Conservation (phyloP, 2,113 vertebrate genomes). For the Cephalopholis sonnerati region DNA sequence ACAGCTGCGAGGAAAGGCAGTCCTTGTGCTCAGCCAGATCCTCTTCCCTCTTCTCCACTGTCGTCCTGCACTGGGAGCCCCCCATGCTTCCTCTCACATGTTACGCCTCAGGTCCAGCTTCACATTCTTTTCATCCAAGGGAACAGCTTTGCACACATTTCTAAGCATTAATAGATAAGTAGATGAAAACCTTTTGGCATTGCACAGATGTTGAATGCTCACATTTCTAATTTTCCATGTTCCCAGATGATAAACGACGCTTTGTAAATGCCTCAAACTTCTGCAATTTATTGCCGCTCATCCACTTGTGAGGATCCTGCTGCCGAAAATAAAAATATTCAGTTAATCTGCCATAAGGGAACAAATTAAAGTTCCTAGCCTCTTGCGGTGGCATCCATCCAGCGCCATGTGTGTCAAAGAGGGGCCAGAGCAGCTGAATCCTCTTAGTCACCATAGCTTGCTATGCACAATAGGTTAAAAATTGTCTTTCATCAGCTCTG, state of each 20-base stretch:
- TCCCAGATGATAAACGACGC: neutral
- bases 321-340: constrained; percentile 42
- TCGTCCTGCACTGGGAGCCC: constrained; percentile 41
- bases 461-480: constrained; percentile 70
- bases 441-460: constrained; percentile 47
- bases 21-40: constrained; percentile 24
- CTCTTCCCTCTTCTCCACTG: constrained; percentile 27
- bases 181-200: constrained; percentile 16
- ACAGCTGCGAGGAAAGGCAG: constrained; percentile 58
- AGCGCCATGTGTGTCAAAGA: constrained; percentile 49
- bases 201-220: neutral
- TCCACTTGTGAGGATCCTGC: neutral
- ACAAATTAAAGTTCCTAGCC: constrained; percentile 28
- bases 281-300: neutral
- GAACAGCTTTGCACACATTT: constrained; percentile 44
- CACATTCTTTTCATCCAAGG: constrained; percentile 52
- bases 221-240: neutral
- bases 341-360: constrained; percentile 18
- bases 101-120: constrained; percentile 39
- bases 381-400: constrained; percentile 42
- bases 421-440: constrained; percentile 67
- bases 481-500: constrained; percentile 57
- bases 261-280: neutral
- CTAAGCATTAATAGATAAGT: constrained; percentile 7
- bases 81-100: constrained; percentile 57